These are phyloP conservation scores for Sphyrna mokarran DNA, from an alignment of 2,113 vertebrate genomes.

Conservation along the genomic window DNA sequence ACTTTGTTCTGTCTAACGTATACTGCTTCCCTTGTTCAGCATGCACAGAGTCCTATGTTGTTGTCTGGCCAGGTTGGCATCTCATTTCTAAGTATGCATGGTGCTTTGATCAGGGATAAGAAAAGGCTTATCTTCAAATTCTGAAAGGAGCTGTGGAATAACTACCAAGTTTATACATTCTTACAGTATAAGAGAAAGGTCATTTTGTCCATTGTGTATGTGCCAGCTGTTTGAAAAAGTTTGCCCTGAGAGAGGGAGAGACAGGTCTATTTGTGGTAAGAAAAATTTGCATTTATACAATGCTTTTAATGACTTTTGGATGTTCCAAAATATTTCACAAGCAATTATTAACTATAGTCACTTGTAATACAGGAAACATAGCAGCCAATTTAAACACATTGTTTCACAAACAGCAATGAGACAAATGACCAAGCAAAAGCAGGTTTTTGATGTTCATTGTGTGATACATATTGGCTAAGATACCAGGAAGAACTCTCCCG, in stretches of 20 bases:
- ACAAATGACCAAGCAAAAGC: background rate
- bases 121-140: background rate
- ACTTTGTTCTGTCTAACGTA: no score
- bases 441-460: background rate
- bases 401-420: background rate
- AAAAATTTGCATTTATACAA: background rate
- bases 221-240: background rate
- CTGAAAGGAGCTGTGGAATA: background rate
- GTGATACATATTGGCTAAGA: background rate
- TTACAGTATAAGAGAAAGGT: background rate
- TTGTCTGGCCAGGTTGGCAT: background rate
- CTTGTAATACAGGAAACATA: background rate
- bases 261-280: background rate
- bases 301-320: background rate
- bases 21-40: background rate
- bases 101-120: background rate
- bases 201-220: background rate
- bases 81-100: background rate
- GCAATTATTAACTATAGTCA: background rate
- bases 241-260: background rate
- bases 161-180: background rate
- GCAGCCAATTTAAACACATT: background rate
- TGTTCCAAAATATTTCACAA: background rate
- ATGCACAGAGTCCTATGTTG: background rate
- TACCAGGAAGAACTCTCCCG: background rate